Conservation (phyloP, 2,113 vertebrate genomes). For the Oxyura jamaicensis region DNA sequence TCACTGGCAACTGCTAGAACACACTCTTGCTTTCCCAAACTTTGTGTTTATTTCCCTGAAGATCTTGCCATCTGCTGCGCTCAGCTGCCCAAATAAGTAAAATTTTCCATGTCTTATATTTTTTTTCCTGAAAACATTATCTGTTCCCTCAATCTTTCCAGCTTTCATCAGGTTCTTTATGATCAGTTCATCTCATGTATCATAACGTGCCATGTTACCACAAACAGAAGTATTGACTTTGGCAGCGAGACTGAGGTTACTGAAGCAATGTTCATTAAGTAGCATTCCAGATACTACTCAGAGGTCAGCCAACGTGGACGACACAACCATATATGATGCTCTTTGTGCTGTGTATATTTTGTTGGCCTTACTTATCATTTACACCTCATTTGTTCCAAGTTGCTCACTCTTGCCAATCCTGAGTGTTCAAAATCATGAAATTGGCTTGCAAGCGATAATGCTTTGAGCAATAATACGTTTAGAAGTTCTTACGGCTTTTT, state of each 20-base stretch:
- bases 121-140: conserved; percentile 44
- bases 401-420: background rate
- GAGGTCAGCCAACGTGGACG: conserved; percentile 32
- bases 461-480: background rate
- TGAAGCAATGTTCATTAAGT: background rate
- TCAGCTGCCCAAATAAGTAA: conserved; percentile 62
- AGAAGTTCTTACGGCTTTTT: background rate
- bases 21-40: conserved; percentile 69
- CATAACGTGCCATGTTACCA: background rate
- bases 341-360: background rate
- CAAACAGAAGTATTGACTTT: conserved; percentile 19
- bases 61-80: conserved; percentile 64
- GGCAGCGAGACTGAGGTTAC: background rate
- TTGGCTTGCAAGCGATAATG: background rate
- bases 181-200: conserved; percentile 2
- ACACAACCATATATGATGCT: conserved; percentile 14
- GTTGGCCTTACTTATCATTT: conserved; percentile 27
- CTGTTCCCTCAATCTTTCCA: conserved; percentile 28
- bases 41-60: conserved; percentile 72
- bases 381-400: conserved; percentile 19
- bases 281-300: conserved; percentile 13
- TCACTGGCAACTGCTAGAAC: conserved; percentile 69
- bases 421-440: conserved; percentile 8
- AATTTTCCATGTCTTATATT: conserved; percentile 44
- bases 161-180: conserved; percentile 19